Evolutionary conservation across 2,888 invertebrate genomes (phyloP).

Genomic region (Rhorus exstirpatorius): DNA sequence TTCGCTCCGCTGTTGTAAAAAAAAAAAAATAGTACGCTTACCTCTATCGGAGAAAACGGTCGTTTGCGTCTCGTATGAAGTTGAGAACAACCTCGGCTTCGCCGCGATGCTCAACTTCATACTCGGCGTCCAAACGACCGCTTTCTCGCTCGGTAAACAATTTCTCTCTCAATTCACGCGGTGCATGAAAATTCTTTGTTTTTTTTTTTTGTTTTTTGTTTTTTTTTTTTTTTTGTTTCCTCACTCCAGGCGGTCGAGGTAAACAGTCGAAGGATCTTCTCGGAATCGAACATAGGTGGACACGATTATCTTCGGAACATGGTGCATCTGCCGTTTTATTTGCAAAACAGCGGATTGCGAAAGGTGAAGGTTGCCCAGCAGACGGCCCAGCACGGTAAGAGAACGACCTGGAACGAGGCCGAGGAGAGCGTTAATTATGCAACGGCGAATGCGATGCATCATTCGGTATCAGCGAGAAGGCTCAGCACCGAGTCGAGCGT

Average conservation of each 20-base stretch:
- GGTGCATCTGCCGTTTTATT: conserved; percentile 98
- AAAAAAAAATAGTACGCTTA: too few relatives aligned
- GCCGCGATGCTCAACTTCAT: too few relatives aligned
- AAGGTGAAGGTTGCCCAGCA: conserved; percentile 95
- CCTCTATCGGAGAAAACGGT: too few relatives aligned
- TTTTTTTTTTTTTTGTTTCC: conserved; percentile 67
- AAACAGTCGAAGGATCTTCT: conserved; percentile 94
- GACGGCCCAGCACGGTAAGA: conserved; percentile 88
- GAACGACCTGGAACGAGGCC: conserved; percentile 86
- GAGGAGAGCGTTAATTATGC: conserved; percentile 87
- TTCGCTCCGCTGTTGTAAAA: too few relatives aligned
- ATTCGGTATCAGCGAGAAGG: conserved; percentile 90
- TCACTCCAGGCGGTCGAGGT: conserved; percentile 93
- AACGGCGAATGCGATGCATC: conserved; percentile 85
- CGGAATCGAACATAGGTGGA: conserved; percentile 97
- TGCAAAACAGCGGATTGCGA: conserved; percentile 98
- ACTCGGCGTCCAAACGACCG: too few relatives aligned
- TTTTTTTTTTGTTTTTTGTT: not conserved
- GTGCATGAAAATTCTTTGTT: too few relatives aligned
- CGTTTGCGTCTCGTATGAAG: too few relatives aligned
- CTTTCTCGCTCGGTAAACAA: too few relatives aligned
- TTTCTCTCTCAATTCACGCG: too few relatives aligned
- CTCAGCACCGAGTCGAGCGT: conserved; percentile 93
- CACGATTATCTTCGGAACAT: conserved; percentile 98
- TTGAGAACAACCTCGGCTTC: too few relatives aligned